These are phyloP conservation scores for Acleris emargana DNA, from an alignment of 2,888 invertebrate genomes.

Conservation along the genomic window DNA sequence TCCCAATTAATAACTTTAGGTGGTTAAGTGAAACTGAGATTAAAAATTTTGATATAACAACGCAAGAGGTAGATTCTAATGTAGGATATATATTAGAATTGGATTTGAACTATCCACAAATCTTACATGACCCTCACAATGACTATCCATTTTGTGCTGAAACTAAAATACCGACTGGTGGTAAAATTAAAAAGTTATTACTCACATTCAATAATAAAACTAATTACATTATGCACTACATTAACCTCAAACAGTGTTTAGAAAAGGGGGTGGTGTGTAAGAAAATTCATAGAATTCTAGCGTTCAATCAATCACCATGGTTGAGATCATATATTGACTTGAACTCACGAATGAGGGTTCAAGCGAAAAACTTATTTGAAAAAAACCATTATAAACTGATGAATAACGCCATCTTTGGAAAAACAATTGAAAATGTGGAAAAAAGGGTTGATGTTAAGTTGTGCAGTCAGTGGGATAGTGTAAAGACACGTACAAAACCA, in stretches of 20 bases:
- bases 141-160: conserved; percentile 21
- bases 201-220: too few species aligned
- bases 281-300: conserved; percentile 39
- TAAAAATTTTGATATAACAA: conserved; percentile 1
- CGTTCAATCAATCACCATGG: conserved; percentile 17
- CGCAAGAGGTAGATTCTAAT: conserved; percentile 1
- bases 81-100: conserved; percentile 24
- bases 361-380: conserved; percentile 15
- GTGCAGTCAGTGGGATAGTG: background rate
- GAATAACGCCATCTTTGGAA: conserved; percentile 20
- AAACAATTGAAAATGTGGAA: conserved; percentile 26
- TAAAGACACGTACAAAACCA: background rate
- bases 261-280: conserved; percentile 39
- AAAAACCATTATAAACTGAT: conserved; percentile 22
- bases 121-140: conserved; percentile 23
- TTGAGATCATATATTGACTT: conserved; percentile 16
- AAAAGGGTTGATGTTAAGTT: conserved; percentile 9
- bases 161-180: background rate
- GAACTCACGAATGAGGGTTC: conserved; percentile 3
- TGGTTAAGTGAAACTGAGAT: conserved; percentile 18
- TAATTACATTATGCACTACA: conserved; percentile 22
- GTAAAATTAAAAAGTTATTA: too few species aligned
- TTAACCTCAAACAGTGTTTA: conserved; percentile 44
- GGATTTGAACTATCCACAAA: conserved; percentile 26
- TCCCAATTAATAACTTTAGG: conserved; percentile 23